Conservation (phyloP, 2,797 vertebrate genomes). For the Pseudocheirus occidentalis region DNA sequence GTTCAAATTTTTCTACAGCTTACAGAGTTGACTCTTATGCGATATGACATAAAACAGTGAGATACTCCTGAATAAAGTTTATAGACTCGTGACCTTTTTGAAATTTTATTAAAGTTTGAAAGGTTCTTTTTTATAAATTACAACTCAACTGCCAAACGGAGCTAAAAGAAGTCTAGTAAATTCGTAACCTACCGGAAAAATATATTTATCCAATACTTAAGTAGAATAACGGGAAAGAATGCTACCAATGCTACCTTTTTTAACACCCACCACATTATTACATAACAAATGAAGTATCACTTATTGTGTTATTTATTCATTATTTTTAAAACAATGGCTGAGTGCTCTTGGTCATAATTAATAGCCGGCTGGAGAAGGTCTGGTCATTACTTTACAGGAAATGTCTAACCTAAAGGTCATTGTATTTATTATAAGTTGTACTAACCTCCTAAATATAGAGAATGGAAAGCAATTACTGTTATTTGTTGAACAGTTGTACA, state of each 20-base stretch:
- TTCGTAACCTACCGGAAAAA: slow-evolving; percentile 55
- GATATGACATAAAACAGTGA: slow-evolving; percentile 23
- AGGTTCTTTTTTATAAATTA: background rate
- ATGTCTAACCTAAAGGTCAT: slow-evolving; percentile 75
- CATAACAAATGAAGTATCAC: slow-evolving; percentile 75
- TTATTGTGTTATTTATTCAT: slow-evolving; percentile 77
- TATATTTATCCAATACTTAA: slow-evolving; percentile 63
- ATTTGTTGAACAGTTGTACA: slow-evolving; percentile 70
- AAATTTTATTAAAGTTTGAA: slow-evolving; percentile 55
- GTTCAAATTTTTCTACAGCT: slow-evolving; percentile 15
- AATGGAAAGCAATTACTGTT: slow-evolving; percentile 77
- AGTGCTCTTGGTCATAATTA: slow-evolving; percentile 79
- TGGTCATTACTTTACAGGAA: slow-evolving; percentile 82
- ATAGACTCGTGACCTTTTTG: slow-evolving; percentile 49
- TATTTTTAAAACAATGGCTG: slow-evolving; percentile 81
- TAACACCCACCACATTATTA: slow-evolving; percentile 75
- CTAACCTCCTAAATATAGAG: slow-evolving; percentile 78
- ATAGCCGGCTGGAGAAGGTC: slow-evolving; percentile 72
- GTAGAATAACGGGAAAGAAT: slow-evolving; percentile 77
- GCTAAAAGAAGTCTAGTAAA: slow-evolving; percentile 54
- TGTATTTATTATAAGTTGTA: slow-evolving; percentile 68
- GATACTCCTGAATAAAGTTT: slow-evolving; percentile 42
- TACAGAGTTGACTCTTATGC: slow-evolving; percentile 27
- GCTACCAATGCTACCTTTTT: slow-evolving; percentile 75
- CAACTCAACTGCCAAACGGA: slow-evolving; percentile 4